Evolutionary conservation across 2,113 vertebrate genomes (phyloP), one percentile per base, ranked within the genome.

Genomic region (Jaculus jaculus): DNA sequence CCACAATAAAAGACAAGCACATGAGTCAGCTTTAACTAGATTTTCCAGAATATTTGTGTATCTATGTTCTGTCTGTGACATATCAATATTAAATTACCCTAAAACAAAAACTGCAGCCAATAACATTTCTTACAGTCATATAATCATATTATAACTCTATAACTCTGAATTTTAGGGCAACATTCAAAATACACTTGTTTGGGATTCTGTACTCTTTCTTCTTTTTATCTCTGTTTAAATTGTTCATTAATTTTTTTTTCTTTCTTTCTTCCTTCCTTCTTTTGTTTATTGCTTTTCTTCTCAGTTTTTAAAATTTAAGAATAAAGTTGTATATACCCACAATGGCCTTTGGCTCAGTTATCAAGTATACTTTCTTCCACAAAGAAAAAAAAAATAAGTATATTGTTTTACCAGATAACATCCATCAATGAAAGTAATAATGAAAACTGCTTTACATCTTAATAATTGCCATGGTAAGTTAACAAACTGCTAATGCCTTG

Each of bases 381-480:
- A 37, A 87, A 91, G 39, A 65, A 65, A 89, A 21, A 95, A 90
- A 96, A 87, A 37, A 65, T 47, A 97, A 95, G 75, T 90, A 92
- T 89, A 92, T 87, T 94, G 37, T 5, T 78, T 90, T 93, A 95
- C 65, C 94, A 26, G 96, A 73, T 85, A 80, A 79, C 37, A 30
- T 96, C 77, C 65, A 93, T 96, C 96, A 92, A 93, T 97, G 98
- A 98, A 96, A 32, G 89, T 0, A 93, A 54, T 83, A 84, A 93
- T 96, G 91, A 34, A 97, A 96, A 97, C 85, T 92, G 78, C 96
- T 97, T 97, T 97, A 97, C 87, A 96, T 97, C 93, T 95, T 97
- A 97, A 97, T 98, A 98, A 98, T 97, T 96, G 91, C 89, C 86
- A 95, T n/a, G 47, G 63, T 92, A 96, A 97, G 98, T 97, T 97